These are phyloP conservation scores for Meriones psammophilus DNA, from an alignment of 2,797 vertebrate species.

Conservation along the genomic window DNA sequence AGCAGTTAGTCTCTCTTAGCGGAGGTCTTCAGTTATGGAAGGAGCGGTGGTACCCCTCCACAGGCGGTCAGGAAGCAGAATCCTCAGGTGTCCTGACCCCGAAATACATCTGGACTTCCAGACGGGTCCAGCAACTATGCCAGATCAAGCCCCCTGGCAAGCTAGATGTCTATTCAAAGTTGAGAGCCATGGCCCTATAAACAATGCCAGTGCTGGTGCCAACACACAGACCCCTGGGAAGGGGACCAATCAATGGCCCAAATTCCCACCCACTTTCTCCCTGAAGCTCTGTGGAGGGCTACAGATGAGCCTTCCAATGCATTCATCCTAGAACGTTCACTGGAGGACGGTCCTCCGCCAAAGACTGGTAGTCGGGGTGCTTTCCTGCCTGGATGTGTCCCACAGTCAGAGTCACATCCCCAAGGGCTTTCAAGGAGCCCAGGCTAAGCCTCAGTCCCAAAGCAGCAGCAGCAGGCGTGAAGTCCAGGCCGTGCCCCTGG, in stretches of 20 bases:
- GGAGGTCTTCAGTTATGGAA: neutral
- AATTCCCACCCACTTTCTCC: rapidly evolving
- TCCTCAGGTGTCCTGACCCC: neutral
- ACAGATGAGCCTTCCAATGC: neutral
- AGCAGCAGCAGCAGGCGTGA: too few relatives aligned
- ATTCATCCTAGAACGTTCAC: neutral
- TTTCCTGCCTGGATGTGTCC: too few relatives aligned
- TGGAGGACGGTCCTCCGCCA: too few relatives aligned
- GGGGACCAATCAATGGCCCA: rapidly evolving
- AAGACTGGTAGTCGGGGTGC: neutral
- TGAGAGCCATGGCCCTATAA: neutral
- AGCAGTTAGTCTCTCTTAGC: neutral
- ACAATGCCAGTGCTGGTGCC: neutral
- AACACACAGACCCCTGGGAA: neutral
- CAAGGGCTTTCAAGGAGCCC: neutral
- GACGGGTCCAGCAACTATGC: too few relatives aligned
- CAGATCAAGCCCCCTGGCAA: neutral
- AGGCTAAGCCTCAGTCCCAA: rapidly evolving
- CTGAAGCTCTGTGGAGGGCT: neutral
- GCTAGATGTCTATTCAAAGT: neutral
- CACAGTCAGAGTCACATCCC: neutral
- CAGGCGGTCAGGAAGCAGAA: neutral
- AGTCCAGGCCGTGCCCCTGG: neutral
- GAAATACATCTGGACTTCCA: neutral
- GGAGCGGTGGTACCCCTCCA: neutral